phyloP scores from a whole-genome alignment of 2,797 vertebrate genomes.

The Helarctos malayanus region DNA sequence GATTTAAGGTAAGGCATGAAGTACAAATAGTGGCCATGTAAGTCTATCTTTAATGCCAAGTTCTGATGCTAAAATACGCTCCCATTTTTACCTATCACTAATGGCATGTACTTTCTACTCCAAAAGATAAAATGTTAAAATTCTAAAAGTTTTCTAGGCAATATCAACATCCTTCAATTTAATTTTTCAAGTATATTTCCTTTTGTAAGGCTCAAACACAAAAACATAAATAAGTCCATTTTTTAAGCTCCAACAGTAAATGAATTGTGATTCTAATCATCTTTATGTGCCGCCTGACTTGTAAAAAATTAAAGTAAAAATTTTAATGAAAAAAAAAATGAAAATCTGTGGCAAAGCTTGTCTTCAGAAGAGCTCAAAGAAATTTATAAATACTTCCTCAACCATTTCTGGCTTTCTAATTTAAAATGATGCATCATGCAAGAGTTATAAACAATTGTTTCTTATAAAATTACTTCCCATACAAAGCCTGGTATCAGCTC shows the following conservation, averaged over 20 bases:
- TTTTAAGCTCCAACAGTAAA: conserved; percentile 7
- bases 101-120: not conserved
- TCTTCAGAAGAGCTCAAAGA: conserved; percentile 64
- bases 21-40: not conserved
- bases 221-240: not conserved
- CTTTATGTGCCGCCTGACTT: not conserved
- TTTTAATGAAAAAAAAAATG: conserved; percentile 9
- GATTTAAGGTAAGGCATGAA: not conserved
- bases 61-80: conserved; percentile 15
- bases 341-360: conserved; percentile 29
- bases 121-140: conserved; percentile 25
- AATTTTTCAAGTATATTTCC: conserved; percentile 25
- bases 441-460: conserved; percentile 74
- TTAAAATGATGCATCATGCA: conserved; percentile 67
- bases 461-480: conserved; percentile 71
- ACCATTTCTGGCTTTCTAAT: conserved; percentile 75
- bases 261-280: conserved; percentile 43
- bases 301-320: conserved; percentile 33
- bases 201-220: not conserved
- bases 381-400: conserved; percentile 59
- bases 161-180: conserved; percentile 38
- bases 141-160: not conserved
- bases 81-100: not conserved
- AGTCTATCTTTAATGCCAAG: conserved; percentile 43
- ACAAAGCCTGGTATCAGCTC: conserved; percentile 62